Evolutionary conservation across 1,140 invertebrate genomes (phyloP).

Genomic region (Drosophila pachea): DNA sequence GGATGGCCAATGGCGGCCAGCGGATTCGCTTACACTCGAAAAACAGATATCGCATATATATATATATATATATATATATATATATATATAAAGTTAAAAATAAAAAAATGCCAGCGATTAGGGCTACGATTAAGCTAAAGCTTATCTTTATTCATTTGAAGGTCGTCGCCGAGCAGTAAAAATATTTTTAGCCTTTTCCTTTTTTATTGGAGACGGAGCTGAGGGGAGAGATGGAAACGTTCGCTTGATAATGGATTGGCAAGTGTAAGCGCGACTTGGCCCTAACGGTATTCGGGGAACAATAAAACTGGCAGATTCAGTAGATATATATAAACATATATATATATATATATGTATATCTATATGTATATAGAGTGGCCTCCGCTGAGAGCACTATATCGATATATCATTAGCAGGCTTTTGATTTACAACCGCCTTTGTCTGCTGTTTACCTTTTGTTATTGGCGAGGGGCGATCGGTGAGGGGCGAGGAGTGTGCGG

Average conservation of each 20-base stretch:
- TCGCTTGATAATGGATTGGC: slow-evolving; percentile 29
- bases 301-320: slow-evolving; percentile 54
- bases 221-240: too few species aligned
- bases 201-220: too few species aligned
- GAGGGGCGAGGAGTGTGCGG: neutral
- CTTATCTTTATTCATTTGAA: too few species aligned
- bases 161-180: too few species aligned
- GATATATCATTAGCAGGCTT: slow-evolving; percentile 73
- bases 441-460: slow-evolving; percentile 52
- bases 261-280: slow-evolving; percentile 40
- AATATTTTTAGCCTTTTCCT: too few species aligned
- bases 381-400: slow-evolving; percentile 48
- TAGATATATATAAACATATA: neutral
- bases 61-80: too few species aligned
- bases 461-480: slow-evolving; percentile 43
- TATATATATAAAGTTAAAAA: too few species aligned
- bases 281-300: slow-evolving; percentile 56
- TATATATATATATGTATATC: slow-evolving; percentile 16
- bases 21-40: slow-evolving; percentile 20
- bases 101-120: too few species aligned
- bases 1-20: slow-evolving; percentile 32
- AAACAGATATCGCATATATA: neutral
- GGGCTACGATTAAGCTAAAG: too few species aligned
- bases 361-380: slow-evolving; percentile 24
- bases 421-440: slow-evolving; percentile 73